Conservation (phyloP, 1,140 invertebrate species). For the Carcinoscorpius rotundicauda region DNA sequence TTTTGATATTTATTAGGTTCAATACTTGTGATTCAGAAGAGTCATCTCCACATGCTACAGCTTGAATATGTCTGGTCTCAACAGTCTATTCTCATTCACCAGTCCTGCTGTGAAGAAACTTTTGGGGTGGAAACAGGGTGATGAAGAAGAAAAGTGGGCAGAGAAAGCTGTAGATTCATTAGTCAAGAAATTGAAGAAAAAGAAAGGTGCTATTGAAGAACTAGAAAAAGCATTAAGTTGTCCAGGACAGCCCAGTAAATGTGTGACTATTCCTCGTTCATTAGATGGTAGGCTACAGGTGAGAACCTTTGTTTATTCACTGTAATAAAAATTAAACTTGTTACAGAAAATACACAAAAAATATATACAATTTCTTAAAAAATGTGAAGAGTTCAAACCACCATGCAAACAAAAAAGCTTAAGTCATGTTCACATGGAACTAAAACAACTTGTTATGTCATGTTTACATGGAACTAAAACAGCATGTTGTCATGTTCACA, state of each 20-base stretch:
- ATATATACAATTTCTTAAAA: no score
- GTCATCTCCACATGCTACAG: no score
- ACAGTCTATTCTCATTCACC: constrained; percentile 89
- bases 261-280: constrained; percentile 85
- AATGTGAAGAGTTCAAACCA: no score
- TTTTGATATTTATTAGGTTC: no score
- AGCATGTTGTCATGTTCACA: no score
- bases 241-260: constrained; percentile 85
- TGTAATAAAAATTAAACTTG: not conserved
- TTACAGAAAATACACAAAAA: no score
- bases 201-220: constrained; percentile 87
- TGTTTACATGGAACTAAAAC: no score
- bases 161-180: constrained; percentile 96
- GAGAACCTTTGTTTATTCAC: not conserved
- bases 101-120: constrained; percentile 79
- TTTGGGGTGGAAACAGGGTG: constrained; percentile 40
- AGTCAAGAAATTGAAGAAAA: constrained; percentile 94
- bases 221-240: constrained; percentile 85
- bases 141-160: constrained; percentile 69
- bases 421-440: no score
- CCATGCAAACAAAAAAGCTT: no score
- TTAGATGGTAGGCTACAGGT: constrained; percentile 21
- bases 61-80: constrained; percentile 62
- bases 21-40: no score
- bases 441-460: no score